Evolutionary conservation across 1,140 invertebrate genomes (phyloP), one percentile per base, ranked within the genome.

Genomic region (Bathynomus jamesi): DNA sequence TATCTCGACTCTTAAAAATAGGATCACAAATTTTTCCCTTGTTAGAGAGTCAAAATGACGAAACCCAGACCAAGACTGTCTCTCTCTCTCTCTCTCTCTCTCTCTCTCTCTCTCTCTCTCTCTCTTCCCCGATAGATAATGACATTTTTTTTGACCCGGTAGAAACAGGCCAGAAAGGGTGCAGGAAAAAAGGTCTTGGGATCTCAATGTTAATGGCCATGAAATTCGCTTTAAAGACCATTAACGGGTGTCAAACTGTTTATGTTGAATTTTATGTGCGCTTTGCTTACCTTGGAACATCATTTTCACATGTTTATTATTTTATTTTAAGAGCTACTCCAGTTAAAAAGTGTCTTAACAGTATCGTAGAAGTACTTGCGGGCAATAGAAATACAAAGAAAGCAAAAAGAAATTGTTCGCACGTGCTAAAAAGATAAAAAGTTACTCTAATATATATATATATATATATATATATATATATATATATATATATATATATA

Each of bases 51-150:
- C 5, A 53, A 53, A 53, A 53, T 53, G 40, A 53, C 21, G 40
- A 53, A 53, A 53, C 40, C 40, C 40, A 53, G 40, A 53, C 40
- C 40, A 68, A 53, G 21, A 46, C 31, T 68, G 24, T 28, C 53
- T 31, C 28, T 28, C 67, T 68, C 53, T 46, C 32, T 68, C 28
- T 30, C 69, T 25, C 61, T 29, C 62, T 24, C 61, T 63, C 61
- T 32, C 61, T 65, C 61, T 30, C 69, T 30, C 64, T 32, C 62
- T 28, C 29, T 24, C 63, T 63, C 62, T 40, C 8, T 27, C 11
- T 27, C n/a, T n/a, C n/a, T n/a, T n/a, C n/a, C n/a, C 21, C n/a
- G n/a, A n/a, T n/a, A n/a, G n/a, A n/a, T n/a, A n/a, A n/a, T n/a
- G n/a, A n/a, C n/a, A n/a, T 30, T 1, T n/a, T 0, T 65, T 13